Evolutionary conservation across 2,113 vertebrate species (phyloP).

Genomic region (Toxotes chatareus): DNA sequence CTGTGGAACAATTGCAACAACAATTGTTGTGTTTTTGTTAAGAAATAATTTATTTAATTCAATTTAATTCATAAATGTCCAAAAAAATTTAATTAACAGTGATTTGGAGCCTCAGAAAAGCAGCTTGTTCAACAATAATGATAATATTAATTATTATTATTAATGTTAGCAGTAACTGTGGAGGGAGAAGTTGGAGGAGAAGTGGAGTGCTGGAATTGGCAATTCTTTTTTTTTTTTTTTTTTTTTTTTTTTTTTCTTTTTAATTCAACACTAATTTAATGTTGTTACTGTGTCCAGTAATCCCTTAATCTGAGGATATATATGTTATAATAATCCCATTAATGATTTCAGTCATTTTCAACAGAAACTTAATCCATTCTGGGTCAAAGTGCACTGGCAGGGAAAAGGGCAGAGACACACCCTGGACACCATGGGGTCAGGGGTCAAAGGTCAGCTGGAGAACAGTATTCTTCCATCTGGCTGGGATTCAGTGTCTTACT

Average conservation of each 20-base stretch:
- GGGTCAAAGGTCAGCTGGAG: constrained; percentile 47
- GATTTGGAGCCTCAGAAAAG: background rate
- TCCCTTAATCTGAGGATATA: background rate
- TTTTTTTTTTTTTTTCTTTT: background rate
- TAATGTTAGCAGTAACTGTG: background rate
- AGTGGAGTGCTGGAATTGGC: too few relatives aligned
- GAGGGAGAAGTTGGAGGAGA: background rate
- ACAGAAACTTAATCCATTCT: background rate
- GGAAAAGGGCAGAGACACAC: background rate
- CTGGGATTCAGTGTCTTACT: background rate
- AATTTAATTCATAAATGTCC: background rate
- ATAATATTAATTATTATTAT: background rate
- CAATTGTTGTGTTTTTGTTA: background rate
- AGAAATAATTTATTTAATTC: too few relatives aligned
- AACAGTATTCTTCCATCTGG: constrained; percentile 4
- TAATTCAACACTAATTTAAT: background rate
- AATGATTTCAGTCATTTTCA: background rate
- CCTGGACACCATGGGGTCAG: background rate
- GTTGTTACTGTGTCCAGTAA: background rate
- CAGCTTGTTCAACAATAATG: background rate
- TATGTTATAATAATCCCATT: background rate
- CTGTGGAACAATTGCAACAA: background rate
- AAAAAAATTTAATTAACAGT: too few relatives aligned
- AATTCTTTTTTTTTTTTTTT: background rate
- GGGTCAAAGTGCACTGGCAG: constrained; percentile 15